Base-by-base conservation (phyloP, 2,113 vertebrate genomes). In the Sylvietta virens region DNA sequence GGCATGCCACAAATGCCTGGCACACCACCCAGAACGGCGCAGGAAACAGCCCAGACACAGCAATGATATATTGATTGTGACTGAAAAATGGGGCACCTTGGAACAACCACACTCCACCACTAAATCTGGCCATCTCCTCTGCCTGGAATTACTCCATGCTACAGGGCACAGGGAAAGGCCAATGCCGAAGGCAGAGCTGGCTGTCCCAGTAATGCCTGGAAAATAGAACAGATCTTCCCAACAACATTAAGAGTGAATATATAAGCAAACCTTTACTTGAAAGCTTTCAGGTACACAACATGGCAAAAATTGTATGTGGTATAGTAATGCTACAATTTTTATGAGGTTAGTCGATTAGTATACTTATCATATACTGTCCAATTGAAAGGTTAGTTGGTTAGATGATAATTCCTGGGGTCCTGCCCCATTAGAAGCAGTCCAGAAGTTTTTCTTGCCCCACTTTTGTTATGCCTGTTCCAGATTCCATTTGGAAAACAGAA, bases 11-110 rank as follows among this genome's bases (percentile, higher is more conserved):
- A 6, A 60, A 79, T 71, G 76, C 90, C 69, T 76, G 90, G 87
- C 66, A 81, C 47, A 73, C 37, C 76, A 95, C 47, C 50, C 80
- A 58, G 88, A 79, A 48, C 50, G 73, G 79, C 0, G 1, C 47
- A 85, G 92, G 81, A 91, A 94, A 87, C 79, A 77, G 71, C 90
- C 28, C 66, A 66, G 87, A 88, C 42, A 42, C 78, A 80, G 66
- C 66, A 94, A 69, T 88, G 84, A 91, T 94, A 80, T 18, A 87
- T 42, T 51, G 80, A 73, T 69, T 82, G 92, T 86, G 90, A 94
- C 80, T 92, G 86, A 47, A 86, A 93, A 94, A 93, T 73, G 88
- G 94, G 86, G 79, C 92, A 95, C 58, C 76, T 93, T 92, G 88
- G 62, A 92, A 92, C 80, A 93, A 93, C 88, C 82, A 85, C 81